Evolutionary conservation across 1,140 invertebrate species (phyloP).

Genomic region (Heliconius hermathena): DNA sequence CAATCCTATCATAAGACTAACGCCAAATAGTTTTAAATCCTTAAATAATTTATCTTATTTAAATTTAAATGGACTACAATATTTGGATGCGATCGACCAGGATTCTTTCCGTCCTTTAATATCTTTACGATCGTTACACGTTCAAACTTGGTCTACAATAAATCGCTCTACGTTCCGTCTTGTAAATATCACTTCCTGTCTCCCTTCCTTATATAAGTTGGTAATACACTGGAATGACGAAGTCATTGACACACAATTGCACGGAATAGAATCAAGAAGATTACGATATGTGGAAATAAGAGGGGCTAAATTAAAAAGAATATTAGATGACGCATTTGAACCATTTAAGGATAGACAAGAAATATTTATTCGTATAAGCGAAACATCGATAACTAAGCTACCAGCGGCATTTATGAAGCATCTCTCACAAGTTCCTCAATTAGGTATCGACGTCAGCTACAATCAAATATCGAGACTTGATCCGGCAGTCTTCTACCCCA

Average conservation of each 20-base stretch:
- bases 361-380: conserved; percentile 88
- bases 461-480: conserved; percentile 91
- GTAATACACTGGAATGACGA: conserved; percentile 88
- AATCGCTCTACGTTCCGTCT: conserved; percentile 83
- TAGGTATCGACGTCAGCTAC: conserved; percentile 91
- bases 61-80: conserved; percentile 82
- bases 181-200: conserved; percentile 68
- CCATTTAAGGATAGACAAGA: conserved; percentile 85
- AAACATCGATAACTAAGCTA: conserved; percentile 88
- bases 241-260: conserved; percentile 86
- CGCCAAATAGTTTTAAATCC: conserved; percentile 81
- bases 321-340: conserved; percentile 88
- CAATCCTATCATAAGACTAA: conserved; percentile 84
- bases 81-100: conserved; percentile 84
- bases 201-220: conserved; percentile 84
- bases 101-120: conserved; percentile 84
- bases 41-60: conserved; percentile 82
- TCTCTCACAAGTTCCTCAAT: conserved; percentile 88
- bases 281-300: conserved; percentile 90
- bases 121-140: conserved; percentile 78
- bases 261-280: conserved; percentile 86
- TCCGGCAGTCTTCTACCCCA: conserved; percentile 92
- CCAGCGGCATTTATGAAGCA: conserved; percentile 90
- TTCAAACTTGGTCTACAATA: conserved; percentile 82
- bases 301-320: conserved; percentile 86